These are phyloP conservation scores for Carassius gibelio DNA, from an alignment of 2,113 vertebrate species.

Conservation along the genomic window DNA sequence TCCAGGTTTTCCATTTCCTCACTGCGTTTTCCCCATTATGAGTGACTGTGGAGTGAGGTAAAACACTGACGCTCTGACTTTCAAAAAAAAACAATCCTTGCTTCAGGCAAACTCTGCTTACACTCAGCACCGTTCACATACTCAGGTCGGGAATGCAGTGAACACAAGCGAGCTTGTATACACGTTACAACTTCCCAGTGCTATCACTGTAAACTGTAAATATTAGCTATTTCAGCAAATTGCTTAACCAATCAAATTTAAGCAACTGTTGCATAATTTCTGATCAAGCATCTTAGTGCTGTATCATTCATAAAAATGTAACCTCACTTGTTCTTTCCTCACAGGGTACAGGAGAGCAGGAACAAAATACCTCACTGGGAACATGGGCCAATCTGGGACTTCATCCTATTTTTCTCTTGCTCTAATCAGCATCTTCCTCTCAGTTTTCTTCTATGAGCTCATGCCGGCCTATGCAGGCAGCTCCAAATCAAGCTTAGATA, in stretches of 20 bases:
- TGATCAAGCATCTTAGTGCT: neutral
- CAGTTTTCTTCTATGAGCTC: constrained; percentile 69
- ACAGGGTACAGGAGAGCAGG: constrained; percentile 63
- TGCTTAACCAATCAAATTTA: neutral
- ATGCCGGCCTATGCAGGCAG: constrained; percentile 55
- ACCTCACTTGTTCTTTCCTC: constrained; percentile 51
- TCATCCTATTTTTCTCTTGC: constrained; percentile 54
- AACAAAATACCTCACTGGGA: constrained; percentile 54
- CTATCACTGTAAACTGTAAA: neutral
- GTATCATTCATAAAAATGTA: neutral
- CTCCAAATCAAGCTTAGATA: constrained; percentile 42
- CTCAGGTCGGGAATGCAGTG: neutral
- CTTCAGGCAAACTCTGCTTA: neutral
- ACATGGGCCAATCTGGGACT: constrained; percentile 73
- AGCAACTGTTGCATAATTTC: neutral
- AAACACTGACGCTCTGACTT: neutral
- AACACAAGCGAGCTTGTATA: neutral
- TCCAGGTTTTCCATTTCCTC: constrained; percentile 26
- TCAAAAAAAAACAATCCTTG: neutral
- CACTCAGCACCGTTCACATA: neutral
- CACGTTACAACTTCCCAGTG: neutral
- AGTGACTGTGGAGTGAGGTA: neutral
- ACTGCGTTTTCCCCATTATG: neutral
- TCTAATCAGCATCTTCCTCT: constrained; percentile 70
- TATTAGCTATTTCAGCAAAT: neutral